These are phyloP conservation scores for Melanargia galathea DNA, from an alignment of 2,888 invertebrate genomes.

Conservation along the genomic window DNA sequence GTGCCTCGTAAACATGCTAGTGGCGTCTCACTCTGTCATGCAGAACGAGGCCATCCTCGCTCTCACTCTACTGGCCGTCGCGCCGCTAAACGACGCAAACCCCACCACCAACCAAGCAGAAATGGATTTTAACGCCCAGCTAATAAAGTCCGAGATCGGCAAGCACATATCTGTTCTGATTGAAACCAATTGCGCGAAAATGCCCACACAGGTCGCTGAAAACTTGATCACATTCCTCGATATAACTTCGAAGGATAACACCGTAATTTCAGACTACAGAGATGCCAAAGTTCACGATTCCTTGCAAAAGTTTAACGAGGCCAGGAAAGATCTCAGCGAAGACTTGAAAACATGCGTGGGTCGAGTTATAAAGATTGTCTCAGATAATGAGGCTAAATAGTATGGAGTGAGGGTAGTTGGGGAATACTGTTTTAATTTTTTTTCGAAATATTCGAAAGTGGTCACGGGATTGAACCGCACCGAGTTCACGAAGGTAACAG, in stretches of 20 bases:
- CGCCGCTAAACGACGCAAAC: slow-evolving; percentile 52
- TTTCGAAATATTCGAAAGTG: not conserved
- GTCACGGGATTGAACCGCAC: not conserved
- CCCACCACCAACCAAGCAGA: slow-evolving; percentile 48
- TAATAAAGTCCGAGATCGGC: slow-evolving; percentile 79
- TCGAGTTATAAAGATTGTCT: slow-evolving; percentile 52
- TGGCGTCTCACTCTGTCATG: slow-evolving; percentile 93
- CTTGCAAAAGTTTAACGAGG: slow-evolving; percentile 60
- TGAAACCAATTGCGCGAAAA: slow-evolving; percentile 71
- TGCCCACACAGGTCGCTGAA: slow-evolving; percentile 76
- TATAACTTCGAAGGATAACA: slow-evolving; percentile 66
- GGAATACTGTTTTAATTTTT: not conserved
- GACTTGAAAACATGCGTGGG: slow-evolving; percentile 56
- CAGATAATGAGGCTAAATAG: slow-evolving; percentile 34
- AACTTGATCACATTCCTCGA: slow-evolving; percentile 77
- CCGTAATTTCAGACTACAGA: slow-evolving; percentile 62
- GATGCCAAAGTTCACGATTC: slow-evolving; percentile 62
- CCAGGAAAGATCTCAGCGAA: slow-evolving; percentile 60
- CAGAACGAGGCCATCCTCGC: slow-evolving; percentile 91
- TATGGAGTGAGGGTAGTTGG: slow-evolving; percentile 6
- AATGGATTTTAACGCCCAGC: slow-evolving; percentile 57
- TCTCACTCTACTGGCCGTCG: slow-evolving; percentile 83
- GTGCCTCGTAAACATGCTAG: slow-evolving; percentile 90
- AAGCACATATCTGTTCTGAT: slow-evolving; percentile 74
- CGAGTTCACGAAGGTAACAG: too few species aligned